Percentiles rank a stretch among this genome's conserved stretches.
Evolutionary conservation across 2,888 invertebrate genomes (phyloP).

Genomic region (Agrotis clavis): DNA sequence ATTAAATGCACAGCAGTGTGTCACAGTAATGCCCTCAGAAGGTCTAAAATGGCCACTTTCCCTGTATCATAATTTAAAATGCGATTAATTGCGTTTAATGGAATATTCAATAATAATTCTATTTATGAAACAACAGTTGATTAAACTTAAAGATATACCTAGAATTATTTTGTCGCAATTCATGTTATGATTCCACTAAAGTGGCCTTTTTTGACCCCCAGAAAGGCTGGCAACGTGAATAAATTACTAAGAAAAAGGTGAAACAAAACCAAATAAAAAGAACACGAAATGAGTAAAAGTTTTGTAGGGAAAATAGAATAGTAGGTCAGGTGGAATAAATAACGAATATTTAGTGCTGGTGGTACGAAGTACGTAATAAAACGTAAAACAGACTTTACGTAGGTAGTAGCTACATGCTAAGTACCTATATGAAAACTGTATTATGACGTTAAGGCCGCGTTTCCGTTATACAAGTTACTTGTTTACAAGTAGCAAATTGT

Average conservation of each 20-base stretch:
- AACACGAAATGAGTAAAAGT: constrained; percentile 32
- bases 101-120: too few species aligned
- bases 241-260: constrained; percentile 29
- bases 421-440: constrained; percentile 9
- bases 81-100: too few species aligned
- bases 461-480: too few species aligned
- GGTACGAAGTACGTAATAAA: constrained; percentile 8
- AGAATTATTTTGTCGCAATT: too few species aligned
- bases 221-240: constrained; percentile 25
- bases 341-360: constrained; percentile 18
- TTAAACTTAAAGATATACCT: too few species aligned
- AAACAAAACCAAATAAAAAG: constrained; percentile 27
- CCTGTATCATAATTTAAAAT: too few species aligned
- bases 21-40: background rate
- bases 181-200: too few species aligned
- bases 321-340: constrained; percentile 33
- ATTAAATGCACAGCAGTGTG: constrained; percentile 18
- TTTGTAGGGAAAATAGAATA: constrained; percentile 25
- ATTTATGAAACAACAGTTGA: too few species aligned
- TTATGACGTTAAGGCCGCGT: constrained; percentile 4
- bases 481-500: too few species aligned
- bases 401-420: background rate
- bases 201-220: background rate
- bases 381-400: constrained; percentile 5
- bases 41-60: too few species aligned